These are phyloP conservation scores for Trichogramma dendrolimi DNA, from an alignment of 2,888 invertebrate genomes.

Conservation along the genomic window DNA sequence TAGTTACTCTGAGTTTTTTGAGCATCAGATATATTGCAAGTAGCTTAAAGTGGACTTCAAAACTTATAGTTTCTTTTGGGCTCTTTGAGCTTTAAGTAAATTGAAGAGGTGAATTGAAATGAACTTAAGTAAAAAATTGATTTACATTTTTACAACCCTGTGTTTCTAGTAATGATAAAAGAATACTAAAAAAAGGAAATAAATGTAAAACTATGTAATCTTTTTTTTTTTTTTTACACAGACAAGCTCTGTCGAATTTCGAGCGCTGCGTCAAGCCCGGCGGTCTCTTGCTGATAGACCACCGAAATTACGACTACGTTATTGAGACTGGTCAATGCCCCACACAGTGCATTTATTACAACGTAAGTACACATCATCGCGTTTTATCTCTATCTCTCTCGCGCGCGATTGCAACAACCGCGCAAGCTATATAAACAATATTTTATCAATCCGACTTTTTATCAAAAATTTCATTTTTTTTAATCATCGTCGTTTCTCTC, in stretches of 20 bases:
- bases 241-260: conserved; percentile 74
- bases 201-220: no score
- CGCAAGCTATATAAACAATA: neutral
- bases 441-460: neutral
- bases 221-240: conserved; percentile 33
- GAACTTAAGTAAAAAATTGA: no score
- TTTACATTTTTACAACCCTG: no score
- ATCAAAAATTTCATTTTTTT: conserved; percentile 5
- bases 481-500: neutral
- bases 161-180: no score
- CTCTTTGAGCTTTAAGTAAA: neutral
- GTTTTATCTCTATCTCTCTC: neutral
- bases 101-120: neutral
- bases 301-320: conserved; percentile 83
- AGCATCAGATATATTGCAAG: no score
- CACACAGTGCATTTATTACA: conserved; percentile 82
- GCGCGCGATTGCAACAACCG: no score
- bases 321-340: conserved; percentile 73
- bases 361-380: conserved; percentile 59
- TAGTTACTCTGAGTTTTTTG: no score
- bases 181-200: no score
- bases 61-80: neutral
- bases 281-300: conserved; percentile 80
- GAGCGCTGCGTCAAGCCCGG: conserved; percentile 79
- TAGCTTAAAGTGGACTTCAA: no score